phyloP scores from a whole-genome alignment of 2,888 invertebrate genomes.

The Andrena camellia region DNA sequence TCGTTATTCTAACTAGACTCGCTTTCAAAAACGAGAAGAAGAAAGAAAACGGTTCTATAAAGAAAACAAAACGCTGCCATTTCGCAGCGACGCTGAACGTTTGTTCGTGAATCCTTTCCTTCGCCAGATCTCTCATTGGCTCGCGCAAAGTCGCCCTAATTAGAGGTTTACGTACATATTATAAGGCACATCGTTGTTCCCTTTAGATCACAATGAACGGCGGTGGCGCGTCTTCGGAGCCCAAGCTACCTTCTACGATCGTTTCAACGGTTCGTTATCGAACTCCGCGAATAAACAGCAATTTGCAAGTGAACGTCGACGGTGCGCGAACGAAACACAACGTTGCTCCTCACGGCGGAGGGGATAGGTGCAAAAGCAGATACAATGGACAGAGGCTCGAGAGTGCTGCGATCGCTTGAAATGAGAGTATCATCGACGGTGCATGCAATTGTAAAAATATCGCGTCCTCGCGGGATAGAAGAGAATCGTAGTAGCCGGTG shows the following conservation, averaged over 20 bases:
- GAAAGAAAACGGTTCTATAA: conserved; percentile 30
- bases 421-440: neutral
- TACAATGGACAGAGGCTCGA: conserved; percentile 27
- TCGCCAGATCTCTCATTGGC: neutral
- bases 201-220: conserved; percentile 46
- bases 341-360: neutral
- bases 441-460: neutral
- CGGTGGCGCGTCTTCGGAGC: neutral
- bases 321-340: neutral
- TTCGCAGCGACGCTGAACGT: neutral
- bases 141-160: conserved; percentile 36
- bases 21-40: conserved; percentile 29
- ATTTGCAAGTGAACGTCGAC: neutral
- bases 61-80: conserved; percentile 19
- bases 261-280: conserved; percentile 8
- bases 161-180: conserved; percentile 51
- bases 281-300: conserved; percentile 37
- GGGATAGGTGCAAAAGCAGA: neutral
- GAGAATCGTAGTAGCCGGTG: neutral
- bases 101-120: neutral
- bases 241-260: neutral
- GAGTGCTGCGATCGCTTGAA: neutral
- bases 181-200: conserved; percentile 69
- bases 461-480: neutral
- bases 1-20: conserved; percentile 55